These are phyloP conservation scores for Metridium senile DNA, from an alignment of 92 coral and sea anemone genomes.

Conservation along the genomic window DNA sequence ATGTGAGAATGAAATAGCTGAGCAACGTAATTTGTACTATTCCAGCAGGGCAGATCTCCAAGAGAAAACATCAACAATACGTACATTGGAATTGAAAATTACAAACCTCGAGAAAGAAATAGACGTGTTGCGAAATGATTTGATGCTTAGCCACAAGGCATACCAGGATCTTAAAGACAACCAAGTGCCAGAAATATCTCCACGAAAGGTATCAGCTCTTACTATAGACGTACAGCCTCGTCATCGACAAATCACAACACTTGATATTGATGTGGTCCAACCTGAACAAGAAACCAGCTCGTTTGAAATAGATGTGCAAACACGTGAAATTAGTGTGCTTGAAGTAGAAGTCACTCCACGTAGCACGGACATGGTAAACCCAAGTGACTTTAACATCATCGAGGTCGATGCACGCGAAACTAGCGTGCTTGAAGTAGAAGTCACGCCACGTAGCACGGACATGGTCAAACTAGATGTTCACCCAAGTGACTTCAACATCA, in stretches of 20 bases:
- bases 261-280: conserved; percentile 60
- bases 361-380: background rate
- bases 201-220: conserved; percentile 38
- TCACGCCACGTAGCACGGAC: background rate
- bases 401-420: conserved; percentile 2
- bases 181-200: conserved; percentile 17
- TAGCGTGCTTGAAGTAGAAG: background rate
- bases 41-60: conserved; percentile 47
- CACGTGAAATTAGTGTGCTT: too few species aligned
- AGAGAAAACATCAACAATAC: conserved; percentile 60
- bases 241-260: conserved; percentile 64
- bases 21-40: conserved; percentile 45
- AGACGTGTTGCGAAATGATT: conserved; percentile 56
- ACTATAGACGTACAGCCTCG: conserved; percentile 65
- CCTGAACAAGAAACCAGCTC: conserved; percentile 5
- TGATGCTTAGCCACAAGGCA: conserved; percentile 75
- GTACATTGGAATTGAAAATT: conserved; percentile 52
- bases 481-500: background rate
- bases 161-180: conserved; percentile 69
- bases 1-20: conserved; percentile 63
- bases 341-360: background rate
- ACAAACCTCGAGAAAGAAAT: conserved; percentile 67
- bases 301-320: conserved; percentile 3
- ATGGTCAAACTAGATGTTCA: background rate
- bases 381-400: background rate